A percentile compares a stretch with the other conserved stretches of the same genome.
These are phyloP conservation scores for Perodicticus potto DNA, from an alignment of 2,797 vertebrate genomes.

Conservation along the genomic window DNA sequence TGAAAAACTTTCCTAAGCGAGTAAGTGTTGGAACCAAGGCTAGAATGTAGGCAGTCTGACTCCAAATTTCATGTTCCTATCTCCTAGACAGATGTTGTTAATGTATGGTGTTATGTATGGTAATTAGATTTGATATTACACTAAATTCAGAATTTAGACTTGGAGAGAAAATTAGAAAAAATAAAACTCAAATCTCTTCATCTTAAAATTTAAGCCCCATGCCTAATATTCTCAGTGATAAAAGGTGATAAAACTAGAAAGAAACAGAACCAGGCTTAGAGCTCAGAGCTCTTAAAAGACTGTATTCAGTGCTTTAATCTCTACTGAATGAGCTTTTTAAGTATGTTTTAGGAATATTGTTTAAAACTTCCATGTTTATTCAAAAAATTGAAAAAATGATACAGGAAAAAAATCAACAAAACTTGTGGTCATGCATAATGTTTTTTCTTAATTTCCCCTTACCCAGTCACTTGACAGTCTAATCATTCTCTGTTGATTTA, in stretches of 20 bases:
- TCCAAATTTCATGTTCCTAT: background rate
- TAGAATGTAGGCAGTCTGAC: background rate
- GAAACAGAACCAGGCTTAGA: background rate
- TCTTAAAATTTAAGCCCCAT: constrained; percentile 1
- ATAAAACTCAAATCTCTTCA: constrained; percentile 37
- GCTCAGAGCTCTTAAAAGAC: background rate
- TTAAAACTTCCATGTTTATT: background rate
- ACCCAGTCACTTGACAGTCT: background rate
- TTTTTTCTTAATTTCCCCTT: constrained; percentile 27
- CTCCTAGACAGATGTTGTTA: background rate
- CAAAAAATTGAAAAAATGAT: background rate
- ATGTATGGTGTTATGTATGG: background rate
- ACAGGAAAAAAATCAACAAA: constrained; percentile 18
- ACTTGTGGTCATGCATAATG: background rate
- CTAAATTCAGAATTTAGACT: constrained; percentile 39
- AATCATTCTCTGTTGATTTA: background rate
- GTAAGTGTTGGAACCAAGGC: background rate
- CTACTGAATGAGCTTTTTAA: background rate
- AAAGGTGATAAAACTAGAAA: constrained; percentile 28
- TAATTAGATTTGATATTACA: background rate
- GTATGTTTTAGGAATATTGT: background rate
- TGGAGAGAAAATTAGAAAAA: background rate
- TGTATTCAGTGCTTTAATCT: background rate
- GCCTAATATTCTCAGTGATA: background rate
- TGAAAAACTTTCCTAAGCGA: background rate